Percentiles rank a stretch among this genome's conserved stretches.
These are phyloP conservation scores for Heliconius hortense DNA, from an alignment of 2,888 invertebrate species.

Conservation along the genomic window DNA sequence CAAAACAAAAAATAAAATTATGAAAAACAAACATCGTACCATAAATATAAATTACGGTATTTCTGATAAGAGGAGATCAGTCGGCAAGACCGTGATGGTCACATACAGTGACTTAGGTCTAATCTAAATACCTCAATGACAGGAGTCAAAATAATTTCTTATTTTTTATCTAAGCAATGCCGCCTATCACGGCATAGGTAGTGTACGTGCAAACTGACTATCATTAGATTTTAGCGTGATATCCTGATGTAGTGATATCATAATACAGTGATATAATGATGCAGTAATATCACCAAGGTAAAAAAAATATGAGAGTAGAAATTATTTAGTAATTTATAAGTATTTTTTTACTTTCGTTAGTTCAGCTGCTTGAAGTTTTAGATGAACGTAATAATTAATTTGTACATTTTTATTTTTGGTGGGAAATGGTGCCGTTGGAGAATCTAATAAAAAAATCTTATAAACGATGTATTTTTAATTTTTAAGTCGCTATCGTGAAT, in stretches of 20 bases:
- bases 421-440: too few relatives aligned
- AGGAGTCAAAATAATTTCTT: slow-evolving; percentile 4
- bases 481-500: background rate
- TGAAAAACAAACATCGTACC: slow-evolving; percentile 6
- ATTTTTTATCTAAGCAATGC: slow-evolving; percentile 4
- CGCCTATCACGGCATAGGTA: background rate
- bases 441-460: background rate
- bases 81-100: slow-evolving; percentile 13
- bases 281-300: too few relatives aligned
- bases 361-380: too few relatives aligned
- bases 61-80: slow-evolving; percentile 15
- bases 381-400: too few relatives aligned
- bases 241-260: background rate
- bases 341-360: too few relatives aligned
- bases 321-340: too few relatives aligned
- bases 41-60: background rate
- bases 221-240: slow-evolving; percentile 17
- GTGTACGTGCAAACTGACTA: background rate
- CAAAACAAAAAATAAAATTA: slow-evolving; percentile 17
- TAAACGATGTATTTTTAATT: background rate
- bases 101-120: background rate
- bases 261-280: background rate
- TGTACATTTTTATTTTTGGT: too few relatives aligned
- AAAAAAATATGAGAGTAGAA: too few relatives aligned
- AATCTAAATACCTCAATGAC: slow-evolving; percentile 20